Base-by-base conservation (phyloP, 2,113 vertebrate species). In the Columba livia region DNA sequence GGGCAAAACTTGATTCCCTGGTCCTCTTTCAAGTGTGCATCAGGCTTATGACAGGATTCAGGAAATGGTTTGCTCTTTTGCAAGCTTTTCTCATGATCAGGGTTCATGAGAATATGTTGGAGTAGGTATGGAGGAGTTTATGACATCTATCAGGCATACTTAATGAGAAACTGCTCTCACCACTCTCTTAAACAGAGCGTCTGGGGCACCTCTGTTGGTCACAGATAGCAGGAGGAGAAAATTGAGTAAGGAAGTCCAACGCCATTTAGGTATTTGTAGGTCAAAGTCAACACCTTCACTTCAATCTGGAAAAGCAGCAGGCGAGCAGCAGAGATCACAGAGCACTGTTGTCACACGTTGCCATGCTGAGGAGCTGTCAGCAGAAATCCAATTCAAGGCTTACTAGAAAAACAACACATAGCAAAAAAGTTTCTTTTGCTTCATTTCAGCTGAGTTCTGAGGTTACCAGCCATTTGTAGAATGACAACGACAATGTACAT, bases 391-490 rank as follows among this genome's bases (percentile, higher is more conserved):
- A 17, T 21, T 82, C 14, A 61, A 89, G 54, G 79, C 79, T 40
- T 26, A 51, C 58, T 92, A 69, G 85, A 54, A 82, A 94, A 95
- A 93, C 83, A 79, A 23, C 36, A 64, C 70, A 81, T 75, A 92
- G 72, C 64, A 48, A 83, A 79, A 47, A 82, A 61, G 78, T 78
- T 94, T 94, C 73, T 94, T 96, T 93, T 90, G 66, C 51, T 95
- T 96, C 12, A 38, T 86, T 97, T 94, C 85, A 48, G 66, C 56
- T 88, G 94, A 47, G 89, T 84, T 94, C 50, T 93, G 94, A 91
- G 90, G 89, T 94, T 97, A 94, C 72, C 82, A 88, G 73, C 47
- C 72, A 40, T 89, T 85, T 58, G 10, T 51, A 57, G 67, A 87
- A 87, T 4, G 72, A 90, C 57, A 47, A 87, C 1, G 7, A 75